Base-by-base conservation (phyloP, 1,140 invertebrate species). In the Anoplophora glabripennis region DNA sequence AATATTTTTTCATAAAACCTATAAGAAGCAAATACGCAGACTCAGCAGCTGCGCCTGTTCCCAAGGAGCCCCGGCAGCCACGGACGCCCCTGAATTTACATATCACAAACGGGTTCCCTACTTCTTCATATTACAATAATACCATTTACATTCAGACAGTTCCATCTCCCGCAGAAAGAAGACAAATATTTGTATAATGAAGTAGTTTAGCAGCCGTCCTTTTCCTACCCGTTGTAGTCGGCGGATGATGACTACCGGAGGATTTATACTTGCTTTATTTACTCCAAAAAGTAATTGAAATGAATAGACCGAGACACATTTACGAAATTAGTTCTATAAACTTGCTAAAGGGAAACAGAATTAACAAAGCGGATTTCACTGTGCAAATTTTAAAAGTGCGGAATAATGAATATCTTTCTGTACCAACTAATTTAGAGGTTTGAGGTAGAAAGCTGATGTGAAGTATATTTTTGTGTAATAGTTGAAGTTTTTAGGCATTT, bases 71-170 rank as follows among this genome's bases (percentile, higher is more conserved):
- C 11, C 12, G 44, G 15, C 44, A 28, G 44, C 44, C 44, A 46
- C 17, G 17, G 17, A 17, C 44, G 44, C 44, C 44, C 12, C 18
- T 46, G 44, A 15, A 46, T 46, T 46, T 46, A 28, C 21, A 28
- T 28, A 28, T 28, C 21, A 28, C 21, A 28, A 28, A 28, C 17
- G 35, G 14, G 17, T 68, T 68, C 61, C 59, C 63, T 48, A 61
- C 58, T 67, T 69, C 59, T 63, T 65, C 60, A 69, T 65, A 67
- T 65, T 67, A 69, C 65, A 69, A 67, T 65, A 67, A 65, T 66
- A 68, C 67, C 65, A 67, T 67, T 67, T 65, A 69, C 57, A 67
- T 69, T 65, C 65, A 59, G 67, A 55, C 67, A 67, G 48, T 67
- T 67, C 65, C 48, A 63, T 63, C 64, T 56, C 28, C 64, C 34